A percentile compares a stretch with the other conserved stretches of the same genome.
These are phyloP conservation scores for Entomobrya multifasciata DNA, from an alignment of 2,888 invertebrate genomes.

Conservation along the genomic window DNA sequence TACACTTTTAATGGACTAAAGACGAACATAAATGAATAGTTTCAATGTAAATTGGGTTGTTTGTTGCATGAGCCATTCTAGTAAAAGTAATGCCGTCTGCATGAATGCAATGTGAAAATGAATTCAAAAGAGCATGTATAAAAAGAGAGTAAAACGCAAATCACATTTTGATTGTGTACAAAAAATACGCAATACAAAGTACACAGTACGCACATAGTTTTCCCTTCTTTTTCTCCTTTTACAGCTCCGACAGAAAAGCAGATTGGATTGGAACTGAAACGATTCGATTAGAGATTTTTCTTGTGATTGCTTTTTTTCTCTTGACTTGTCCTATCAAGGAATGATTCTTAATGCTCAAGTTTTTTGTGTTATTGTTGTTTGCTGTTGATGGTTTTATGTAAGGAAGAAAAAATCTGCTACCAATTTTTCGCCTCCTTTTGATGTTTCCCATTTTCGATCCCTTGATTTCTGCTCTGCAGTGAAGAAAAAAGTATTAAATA, in stretches of 20 bases:
- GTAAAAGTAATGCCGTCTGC: too few species aligned
- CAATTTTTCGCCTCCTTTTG: conserved; percentile 22
- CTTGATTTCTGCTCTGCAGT: background rate
- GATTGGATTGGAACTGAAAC: conserved; percentile 61
- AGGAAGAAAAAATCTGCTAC: conserved; percentile 13
- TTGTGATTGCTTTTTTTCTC: conserved; percentile 33
- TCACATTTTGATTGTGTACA: conserved; percentile 61
- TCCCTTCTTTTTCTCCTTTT: conserved; percentile 30
- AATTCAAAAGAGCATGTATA: conserved; percentile 5
- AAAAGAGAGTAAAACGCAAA: conserved; percentile 35
- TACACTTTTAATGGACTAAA: too few species aligned
- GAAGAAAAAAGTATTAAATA: background rate
- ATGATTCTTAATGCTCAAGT: conserved; percentile 5
- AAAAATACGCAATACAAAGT: conserved; percentile 15
- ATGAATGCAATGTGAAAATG: background rate
- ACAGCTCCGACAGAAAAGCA: conserved; percentile 31
- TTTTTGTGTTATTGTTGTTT: conserved; percentile 39
- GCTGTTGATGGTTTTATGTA: background rate
- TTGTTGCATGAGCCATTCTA: too few species aligned
- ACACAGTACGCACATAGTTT: background rate
- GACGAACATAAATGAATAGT: too few species aligned
- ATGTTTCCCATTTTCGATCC: background rate
- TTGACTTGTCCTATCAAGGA: background rate
- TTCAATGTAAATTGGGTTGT: too few species aligned
- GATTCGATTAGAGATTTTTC: conserved; percentile 64